These are phyloP conservation scores for Eciton burchellii DNA, from an alignment of 1,140 invertebrate species.

Conservation along the genomic window DNA sequence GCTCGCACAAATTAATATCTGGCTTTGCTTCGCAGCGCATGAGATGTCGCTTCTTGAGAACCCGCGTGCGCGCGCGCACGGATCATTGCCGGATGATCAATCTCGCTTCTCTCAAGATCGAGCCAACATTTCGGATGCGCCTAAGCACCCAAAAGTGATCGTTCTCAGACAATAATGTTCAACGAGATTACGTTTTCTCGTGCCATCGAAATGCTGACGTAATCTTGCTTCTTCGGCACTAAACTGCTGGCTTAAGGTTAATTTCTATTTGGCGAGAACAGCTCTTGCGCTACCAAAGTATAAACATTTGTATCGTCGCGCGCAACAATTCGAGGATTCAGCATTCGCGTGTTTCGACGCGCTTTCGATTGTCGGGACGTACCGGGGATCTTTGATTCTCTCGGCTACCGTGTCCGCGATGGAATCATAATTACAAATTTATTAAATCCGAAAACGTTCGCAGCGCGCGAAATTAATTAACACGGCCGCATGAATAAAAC, in stretches of 20 bases:
- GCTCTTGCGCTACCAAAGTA: background rate
- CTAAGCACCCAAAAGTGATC: background rate
- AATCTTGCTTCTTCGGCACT: background rate
- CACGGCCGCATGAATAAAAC: constrained; percentile 31
- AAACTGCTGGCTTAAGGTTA: background rate
- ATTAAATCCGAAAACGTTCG: constrained; percentile 16
- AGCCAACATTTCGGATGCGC: background rate
- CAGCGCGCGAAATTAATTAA: constrained; percentile 27
- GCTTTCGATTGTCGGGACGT: background rate
- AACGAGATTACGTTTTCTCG: background rate
- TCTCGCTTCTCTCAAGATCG: constrained; percentile 21
- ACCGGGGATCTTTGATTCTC: background rate
- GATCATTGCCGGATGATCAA: constrained; percentile 23
- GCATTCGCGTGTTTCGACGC: background rate
- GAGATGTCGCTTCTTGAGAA: background rate
- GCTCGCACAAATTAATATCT: constrained; percentile 52
- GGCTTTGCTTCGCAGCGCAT: constrained; percentile 40
- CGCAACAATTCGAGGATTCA: background rate
- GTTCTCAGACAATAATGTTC: no score
- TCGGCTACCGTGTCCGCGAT: background rate
- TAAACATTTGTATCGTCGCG: background rate
- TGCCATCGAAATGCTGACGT: background rate
- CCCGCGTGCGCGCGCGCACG: background rate
- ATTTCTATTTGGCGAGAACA: background rate
- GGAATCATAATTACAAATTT: constrained; percentile 6